Conservation (phyloP, 2,797 vertebrate species). For the Myiotriccus ornatus region DNA sequence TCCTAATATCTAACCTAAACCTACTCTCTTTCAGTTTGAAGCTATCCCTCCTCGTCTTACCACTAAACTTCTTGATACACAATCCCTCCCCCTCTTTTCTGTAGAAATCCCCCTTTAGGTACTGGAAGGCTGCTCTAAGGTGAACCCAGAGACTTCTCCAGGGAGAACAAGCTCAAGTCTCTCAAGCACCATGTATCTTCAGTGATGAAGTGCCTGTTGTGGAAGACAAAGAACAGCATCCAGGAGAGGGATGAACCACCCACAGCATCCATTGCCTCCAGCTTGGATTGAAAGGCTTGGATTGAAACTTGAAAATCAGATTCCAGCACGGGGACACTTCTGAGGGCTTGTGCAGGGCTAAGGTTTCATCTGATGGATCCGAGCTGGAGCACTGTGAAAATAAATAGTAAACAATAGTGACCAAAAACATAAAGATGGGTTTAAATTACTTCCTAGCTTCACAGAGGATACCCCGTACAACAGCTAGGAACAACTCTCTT, state of each 20-base stretch:
- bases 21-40: background rate
- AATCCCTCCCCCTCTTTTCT: background rate
- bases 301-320: background rate
- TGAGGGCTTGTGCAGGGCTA: background rate
- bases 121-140: background rate
- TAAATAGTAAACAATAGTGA: background rate
- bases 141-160: background rate
- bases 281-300: background rate
- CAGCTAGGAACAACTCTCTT: background rate
- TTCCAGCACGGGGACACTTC: background rate
- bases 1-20: background rate
- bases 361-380: background rate
- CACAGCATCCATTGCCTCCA: background rate
- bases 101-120: background rate
- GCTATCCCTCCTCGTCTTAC: background rate
- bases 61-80: background rate
- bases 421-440: background rate
- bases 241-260: background rate
- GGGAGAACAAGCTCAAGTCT: background rate
- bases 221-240: fast-evolving
- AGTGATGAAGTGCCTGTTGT: background rate
- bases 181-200: background rate
- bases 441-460: background rate
- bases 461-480: background rate
- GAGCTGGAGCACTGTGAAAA: background rate